Percentiles rank a stretch among this genome's conserved stretches.
Conservation (phyloP, 2,797 vertebrate genomes). For the Myotis pilosus region DNA sequence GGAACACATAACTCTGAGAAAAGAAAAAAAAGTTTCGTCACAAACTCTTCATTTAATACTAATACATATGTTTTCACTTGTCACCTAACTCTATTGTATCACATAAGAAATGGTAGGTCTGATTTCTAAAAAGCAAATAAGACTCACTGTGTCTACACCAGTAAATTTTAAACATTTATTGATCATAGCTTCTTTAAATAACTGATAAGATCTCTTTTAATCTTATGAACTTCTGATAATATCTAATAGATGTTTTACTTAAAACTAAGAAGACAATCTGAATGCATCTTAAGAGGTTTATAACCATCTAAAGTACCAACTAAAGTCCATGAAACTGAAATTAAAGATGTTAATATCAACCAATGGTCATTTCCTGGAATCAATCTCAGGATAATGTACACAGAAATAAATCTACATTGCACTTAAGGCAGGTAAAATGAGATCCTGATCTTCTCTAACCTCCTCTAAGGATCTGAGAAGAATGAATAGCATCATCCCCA, state of each 20-base stretch:
- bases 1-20: neutral
- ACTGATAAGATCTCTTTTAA: neutral
- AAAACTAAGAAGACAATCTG: neutral
- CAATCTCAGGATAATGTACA: neutral
- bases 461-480: neutral
- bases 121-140: neutral
- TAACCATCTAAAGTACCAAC: neutral
- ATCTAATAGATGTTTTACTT: neutral
- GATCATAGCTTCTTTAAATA: neutral
- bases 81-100: neutral
- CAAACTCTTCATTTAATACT: neutral
- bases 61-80: neutral
- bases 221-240: neutral
- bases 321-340: neutral
- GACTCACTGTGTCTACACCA: neutral
- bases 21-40: neutral
- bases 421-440: neutral
- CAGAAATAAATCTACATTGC: neutral
- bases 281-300: neutral
- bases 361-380: neutral
- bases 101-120: neutral
- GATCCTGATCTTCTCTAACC: neutral
- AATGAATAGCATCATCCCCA: neutral
- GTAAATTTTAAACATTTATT: neutral
- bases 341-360: neutral